These are phyloP conservation scores for Papilio protenor DNA, from an alignment of 2,888 invertebrate genomes.

Conservation along the genomic window DNA sequence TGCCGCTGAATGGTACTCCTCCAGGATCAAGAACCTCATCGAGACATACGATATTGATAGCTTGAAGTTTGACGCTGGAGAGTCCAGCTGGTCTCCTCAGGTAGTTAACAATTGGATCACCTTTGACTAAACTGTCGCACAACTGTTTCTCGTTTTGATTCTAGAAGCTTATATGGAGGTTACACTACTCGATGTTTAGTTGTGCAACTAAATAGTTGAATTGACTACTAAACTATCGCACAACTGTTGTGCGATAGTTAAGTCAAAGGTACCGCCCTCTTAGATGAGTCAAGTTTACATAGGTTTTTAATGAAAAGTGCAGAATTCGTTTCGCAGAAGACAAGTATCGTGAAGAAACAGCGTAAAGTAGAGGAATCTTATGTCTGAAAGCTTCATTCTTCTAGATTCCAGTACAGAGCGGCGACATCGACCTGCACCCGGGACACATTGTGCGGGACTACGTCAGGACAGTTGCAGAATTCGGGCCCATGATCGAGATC, in stretches of 20 bases:
- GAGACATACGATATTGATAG: conserved; percentile 87
- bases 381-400: conserved; percentile 4
- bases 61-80: conserved; percentile 93
- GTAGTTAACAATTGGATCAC: conserved; percentile 53
- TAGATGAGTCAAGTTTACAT: background rate
- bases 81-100: conserved; percentile 87
- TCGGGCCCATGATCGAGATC: conserved; percentile 88
- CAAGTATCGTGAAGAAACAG: too few species aligned
- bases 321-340: background rate
- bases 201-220: too few species aligned
- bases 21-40: conserved; percentile 78
- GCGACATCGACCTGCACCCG: conserved; percentile 82
- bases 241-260: too few species aligned
- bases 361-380: too few species aligned
- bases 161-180: too few species aligned
- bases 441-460: conserved; percentile 83
- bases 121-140: too few species aligned
- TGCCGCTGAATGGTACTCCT: conserved; percentile 86
- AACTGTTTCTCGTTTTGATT: too few species aligned
- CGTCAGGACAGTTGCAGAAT: conserved; percentile 82
- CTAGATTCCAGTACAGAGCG: conserved; percentile 83
- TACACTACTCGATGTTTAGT: too few species aligned
- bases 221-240: too few species aligned
- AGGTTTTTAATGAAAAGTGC: background rate
- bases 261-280: too few species aligned